Conservation (phyloP, 2,113 vertebrate genomes). For the Planiliza haematocheilus region DNA sequence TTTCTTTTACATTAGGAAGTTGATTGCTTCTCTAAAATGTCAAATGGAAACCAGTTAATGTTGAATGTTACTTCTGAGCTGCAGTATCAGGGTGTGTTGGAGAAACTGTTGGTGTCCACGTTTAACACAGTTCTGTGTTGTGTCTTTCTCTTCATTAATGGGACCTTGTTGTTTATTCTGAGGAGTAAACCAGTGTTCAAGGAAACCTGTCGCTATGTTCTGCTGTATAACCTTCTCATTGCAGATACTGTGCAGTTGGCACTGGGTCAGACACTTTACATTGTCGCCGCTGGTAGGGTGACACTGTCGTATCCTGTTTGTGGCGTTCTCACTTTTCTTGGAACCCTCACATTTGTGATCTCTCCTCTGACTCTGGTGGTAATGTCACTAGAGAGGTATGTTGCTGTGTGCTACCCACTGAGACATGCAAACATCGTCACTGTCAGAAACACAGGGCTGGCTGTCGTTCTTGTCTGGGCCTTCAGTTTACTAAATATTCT, state of each 20-base stretch:
- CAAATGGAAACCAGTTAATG: not conserved
- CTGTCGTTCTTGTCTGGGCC: constrained; percentile 58
- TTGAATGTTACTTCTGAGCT: not conserved
- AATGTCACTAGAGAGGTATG: constrained; percentile 78
- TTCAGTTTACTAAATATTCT: constrained; percentile 34
- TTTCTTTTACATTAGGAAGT: not conserved
- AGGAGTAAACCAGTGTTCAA: constrained; percentile 17
- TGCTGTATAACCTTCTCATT: constrained; percentile 47
- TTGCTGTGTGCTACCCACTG: constrained; percentile 76
- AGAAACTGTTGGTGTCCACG: not conserved
- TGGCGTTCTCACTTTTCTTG: not conserved
- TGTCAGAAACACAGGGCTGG: constrained; percentile 54
- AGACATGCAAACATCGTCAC: constrained; percentile 69
- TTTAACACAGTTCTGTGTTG: not conserved
- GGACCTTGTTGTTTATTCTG: constrained; percentile 13
- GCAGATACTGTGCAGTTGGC: constrained; percentile 56
- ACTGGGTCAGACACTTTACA: constrained; percentile 27
- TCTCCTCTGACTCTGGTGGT: constrained; percentile 70
- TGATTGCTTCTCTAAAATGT: not conserved
- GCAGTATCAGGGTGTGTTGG: not conserved
- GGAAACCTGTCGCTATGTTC: constrained; percentile 15
- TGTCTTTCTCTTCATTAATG: constrained; percentile 30
- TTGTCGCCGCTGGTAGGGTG: not conserved
- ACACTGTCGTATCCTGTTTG: constrained; percentile 24
- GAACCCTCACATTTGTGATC: not conserved